Evolutionary conservation across 23 tunicate genomes (phyloP), one percentile per base, ranked within the genome.

Genomic region (Aplidium turbinatum): DNA sequence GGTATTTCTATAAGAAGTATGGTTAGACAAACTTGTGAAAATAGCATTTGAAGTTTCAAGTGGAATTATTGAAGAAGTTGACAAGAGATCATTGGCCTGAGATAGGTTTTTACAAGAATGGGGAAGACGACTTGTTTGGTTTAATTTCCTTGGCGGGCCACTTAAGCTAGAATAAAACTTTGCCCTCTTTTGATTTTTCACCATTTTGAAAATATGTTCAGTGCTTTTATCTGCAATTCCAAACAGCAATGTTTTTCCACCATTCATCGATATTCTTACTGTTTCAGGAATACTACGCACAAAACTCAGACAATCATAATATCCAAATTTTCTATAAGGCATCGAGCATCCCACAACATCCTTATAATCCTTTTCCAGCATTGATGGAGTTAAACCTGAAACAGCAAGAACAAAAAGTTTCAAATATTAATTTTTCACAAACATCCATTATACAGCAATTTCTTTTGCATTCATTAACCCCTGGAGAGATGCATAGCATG

Each of bases 191-290:
- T 88, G 96, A 2, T 81, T 68, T 39, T 75, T 56, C 30, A 88
- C 87, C 87, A 88, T 75, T 46, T 58, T 48, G 35, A 63, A 34
- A 31, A 88, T 81, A 42, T 88, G 96, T 38, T 75, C 68, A 27
- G 96, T 80, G 19, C 54, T 74, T 26, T 75, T 66, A 76, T 88
- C 87, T 0, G 96, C 96, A 26, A 88, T 88, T 18, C 87, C 87
- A 48, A 32, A 53, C 25, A 88, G 35, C 7, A 75, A 22, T 1
- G 69, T 0, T 40, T 81, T 73, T 24, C 42, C 63, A 31, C 53
- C 29, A 19, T 33, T 34, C 0, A 31, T 13, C 7, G 55, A 19
- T 6, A 65, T 48, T 16, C 35, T 28, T 31, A 74, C 31, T 28
- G 38, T 33, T 46, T 81, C 87, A 1, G 58, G 35, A 4, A 88